These are phyloP conservation scores for Numida meleagris DNA, from an alignment of 2,113 vertebrate genomes.

Conservation along the genomic window DNA sequence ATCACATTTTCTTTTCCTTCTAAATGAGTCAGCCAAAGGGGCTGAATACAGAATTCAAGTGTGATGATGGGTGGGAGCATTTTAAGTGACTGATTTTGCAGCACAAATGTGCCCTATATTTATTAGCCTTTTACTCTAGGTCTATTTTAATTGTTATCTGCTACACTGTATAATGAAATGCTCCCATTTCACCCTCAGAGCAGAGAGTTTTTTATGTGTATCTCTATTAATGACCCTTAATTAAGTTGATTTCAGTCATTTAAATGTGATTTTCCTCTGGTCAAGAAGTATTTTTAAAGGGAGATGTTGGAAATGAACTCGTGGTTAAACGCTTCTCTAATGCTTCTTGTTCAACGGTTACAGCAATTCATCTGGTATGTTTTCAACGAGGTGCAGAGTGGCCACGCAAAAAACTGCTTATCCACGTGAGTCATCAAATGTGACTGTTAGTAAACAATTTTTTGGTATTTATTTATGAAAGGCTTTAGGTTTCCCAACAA, in stretches of 20 bases:
- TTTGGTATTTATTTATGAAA: constrained; percentile 4
- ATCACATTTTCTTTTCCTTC: constrained; percentile 55
- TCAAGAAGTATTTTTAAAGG: constrained; percentile 78
- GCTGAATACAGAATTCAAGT: constrained; percentile 45
- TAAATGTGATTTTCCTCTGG: constrained; percentile 78
- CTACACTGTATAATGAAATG: constrained; percentile 79
- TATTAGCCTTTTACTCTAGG: constrained; percentile 81
- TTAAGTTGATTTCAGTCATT: constrained; percentile 80
- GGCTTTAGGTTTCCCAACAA: constrained; percentile 48
- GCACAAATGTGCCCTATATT: constrained; percentile 69
- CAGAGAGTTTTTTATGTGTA: constrained; percentile 73
- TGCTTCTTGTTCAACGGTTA: constrained; percentile 59
- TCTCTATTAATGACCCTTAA: constrained; percentile 82
- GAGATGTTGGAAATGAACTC: constrained; percentile 67
- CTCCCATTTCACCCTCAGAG: constrained; percentile 77
- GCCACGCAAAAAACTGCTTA: constrained; percentile 18
- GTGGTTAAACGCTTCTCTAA: constrained; percentile 58
- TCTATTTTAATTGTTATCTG: constrained; percentile 84
- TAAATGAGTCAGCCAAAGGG: constrained; percentile 17
- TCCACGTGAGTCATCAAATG: constrained; percentile 2
- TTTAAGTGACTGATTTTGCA: constrained; percentile 70
- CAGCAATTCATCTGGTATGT: constrained; percentile 59
- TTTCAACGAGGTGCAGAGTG: constrained; percentile 35
- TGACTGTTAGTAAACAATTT: not conserved
- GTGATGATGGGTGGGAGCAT: constrained; percentile 53